phyloP scores from a whole-genome alignment of 1,140 invertebrate genomes.

The Zaprionus ghesquierei region DNA sequence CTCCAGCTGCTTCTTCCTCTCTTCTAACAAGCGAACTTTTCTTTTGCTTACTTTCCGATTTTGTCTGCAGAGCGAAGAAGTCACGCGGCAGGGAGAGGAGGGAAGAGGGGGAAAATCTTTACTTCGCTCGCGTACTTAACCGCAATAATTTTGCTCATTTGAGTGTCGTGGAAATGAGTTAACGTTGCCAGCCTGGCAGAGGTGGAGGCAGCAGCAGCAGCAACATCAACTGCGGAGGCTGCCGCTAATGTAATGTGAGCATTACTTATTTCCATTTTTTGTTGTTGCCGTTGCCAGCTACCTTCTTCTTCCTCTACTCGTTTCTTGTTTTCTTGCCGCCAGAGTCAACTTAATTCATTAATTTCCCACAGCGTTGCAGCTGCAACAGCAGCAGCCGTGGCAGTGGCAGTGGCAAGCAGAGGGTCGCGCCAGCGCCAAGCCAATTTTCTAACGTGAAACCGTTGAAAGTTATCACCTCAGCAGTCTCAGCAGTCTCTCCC shows the following conservation, averaged over 20 bases:
- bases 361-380: constrained; percentile 65
- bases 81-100: constrained; percentile 18
- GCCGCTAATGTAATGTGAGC: constrained; percentile 72
- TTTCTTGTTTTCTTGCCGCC: constrained; percentile 52
- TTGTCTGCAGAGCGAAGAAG: constrained; percentile 21
- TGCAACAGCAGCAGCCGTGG: constrained; percentile 23
- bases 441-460: constrained; percentile 75
- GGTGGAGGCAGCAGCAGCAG: constrained; percentile 1
- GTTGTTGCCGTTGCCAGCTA: background rate
- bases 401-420: background rate
- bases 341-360: constrained; percentile 69
- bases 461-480: constrained; percentile 77
- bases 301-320: constrained; percentile 6
- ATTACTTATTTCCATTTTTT: constrained; percentile 76
- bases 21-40: constrained; percentile 45
- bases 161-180: constrained; percentile 81
- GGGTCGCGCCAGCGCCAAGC: constrained; percentile 35
- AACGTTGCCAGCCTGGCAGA: constrained; percentile 66
- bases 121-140: constrained; percentile 72
- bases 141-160: constrained; percentile 81
- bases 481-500: constrained; percentile 1
- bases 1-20: constrained; percentile 24
- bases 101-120: constrained; percentile 47
- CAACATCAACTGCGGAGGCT: constrained; percentile 19
- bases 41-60: constrained; percentile 73